phyloP scores from a whole-genome alignment of 2,888 invertebrate genomes.

The Emmelina monodactyla region DNA sequence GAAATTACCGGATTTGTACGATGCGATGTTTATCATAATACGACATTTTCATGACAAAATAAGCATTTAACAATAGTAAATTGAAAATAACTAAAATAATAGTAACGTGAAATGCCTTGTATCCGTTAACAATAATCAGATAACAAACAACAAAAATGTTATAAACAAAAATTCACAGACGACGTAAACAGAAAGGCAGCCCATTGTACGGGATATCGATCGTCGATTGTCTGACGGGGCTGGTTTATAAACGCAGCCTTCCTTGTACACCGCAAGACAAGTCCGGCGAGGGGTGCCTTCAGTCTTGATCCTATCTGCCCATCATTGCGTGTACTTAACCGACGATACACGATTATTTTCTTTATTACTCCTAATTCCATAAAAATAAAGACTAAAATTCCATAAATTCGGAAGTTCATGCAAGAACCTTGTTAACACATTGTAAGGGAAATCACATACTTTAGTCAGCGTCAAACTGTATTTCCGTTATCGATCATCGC shows the following conservation, averaged over 20 bases:
- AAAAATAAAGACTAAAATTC: background rate
- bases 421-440: slow-evolving; percentile 58
- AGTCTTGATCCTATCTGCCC: slow-evolving; percentile 52
- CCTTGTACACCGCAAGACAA: slow-evolving; percentile 23
- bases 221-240: background rate
- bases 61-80: no score
- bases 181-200: no score
- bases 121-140: no score
- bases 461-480: slow-evolving; percentile 44
- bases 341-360: slow-evolving; percentile 41
- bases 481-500: slow-evolving; percentile 55
- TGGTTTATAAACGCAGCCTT: slow-evolving; percentile 19
- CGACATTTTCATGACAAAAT: no score
- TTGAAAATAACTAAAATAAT: no score
- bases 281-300: slow-evolving; percentile 28
- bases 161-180: no score
- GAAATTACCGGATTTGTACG: no score
- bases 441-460: slow-evolving; percentile 63
- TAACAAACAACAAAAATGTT: no score
- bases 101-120: no score
- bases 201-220: background rate
- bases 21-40: no score
- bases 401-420: slow-evolving; percentile 2
- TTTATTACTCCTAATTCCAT: slow-evolving; percentile 20
- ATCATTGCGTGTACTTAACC: slow-evolving; percentile 62